Base-by-base conservation (phyloP, 2,888 invertebrate genomes). In the Thereva unica region DNA sequence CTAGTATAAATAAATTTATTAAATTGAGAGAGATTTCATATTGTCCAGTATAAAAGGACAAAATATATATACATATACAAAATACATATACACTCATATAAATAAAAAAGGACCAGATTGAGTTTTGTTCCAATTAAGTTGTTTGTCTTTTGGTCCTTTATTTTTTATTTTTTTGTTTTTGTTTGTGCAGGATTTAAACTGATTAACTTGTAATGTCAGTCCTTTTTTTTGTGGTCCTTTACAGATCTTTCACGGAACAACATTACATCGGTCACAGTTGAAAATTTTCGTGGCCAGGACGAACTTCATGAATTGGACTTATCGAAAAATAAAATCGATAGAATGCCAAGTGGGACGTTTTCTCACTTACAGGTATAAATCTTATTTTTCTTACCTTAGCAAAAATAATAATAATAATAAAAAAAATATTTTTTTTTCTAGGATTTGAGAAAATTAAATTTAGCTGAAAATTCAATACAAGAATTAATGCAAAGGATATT, bases 201-300 rank as follows among this genome's bases (percentile, higher is more conserved):
- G n/a, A n/a, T n/a, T n/a, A n/a, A n/a, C 23, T 23, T 23, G 23
- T 23, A 23, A 23, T 23, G 23, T 23, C 23, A 23, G 23, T 23
- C 23, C 1, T 23, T 23, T 23, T 2, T 23, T 23, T 23, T 23
- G 23, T 23, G 23, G 23, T 23, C 23, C 1, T 23, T 10, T n/a
- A 80, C 90, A 72, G 89, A 92, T 78, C 82, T 93, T 57, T 87
- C 89, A 3, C 80, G 85, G 74, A 93, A 93, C 78, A 91, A 89
- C 75, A 85, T 93, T 40, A 87, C 87, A 47, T 84, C 85, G 61
- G 84, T 90, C 59, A 83, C 83, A 69, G 87, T 88, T 69, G 87
- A 88, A 71, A 91, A 91, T 79, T 92, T 93, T 80, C 85, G 90
- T 64, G 92, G 91, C 12, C 84, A 92, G 73, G 85, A 88, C 73